A percentile compares a stretch with the other conserved stretches of the same genome.
phyloP scores from a whole-genome alignment of 2,888 invertebrate genomes.

The Agonopterix heracliana region DNA sequence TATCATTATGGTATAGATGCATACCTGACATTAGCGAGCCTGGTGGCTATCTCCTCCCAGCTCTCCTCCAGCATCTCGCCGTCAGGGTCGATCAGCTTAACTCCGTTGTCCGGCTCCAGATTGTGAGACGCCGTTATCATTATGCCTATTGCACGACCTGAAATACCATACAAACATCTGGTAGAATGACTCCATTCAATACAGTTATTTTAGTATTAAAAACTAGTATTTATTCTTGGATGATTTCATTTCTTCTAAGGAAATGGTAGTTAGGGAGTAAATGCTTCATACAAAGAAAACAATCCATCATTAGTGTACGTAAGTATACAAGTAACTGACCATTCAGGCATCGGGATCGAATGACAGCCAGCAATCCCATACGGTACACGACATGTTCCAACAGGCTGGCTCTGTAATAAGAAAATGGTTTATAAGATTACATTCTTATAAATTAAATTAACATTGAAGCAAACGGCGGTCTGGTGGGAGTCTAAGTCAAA shows the following conservation, averaged over 20 bases:
- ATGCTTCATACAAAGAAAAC: too few species aligned
- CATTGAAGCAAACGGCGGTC: too few species aligned
- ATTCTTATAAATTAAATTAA: not conserved
- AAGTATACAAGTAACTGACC: too few species aligned
- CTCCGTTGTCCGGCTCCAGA: conserved; percentile 96
- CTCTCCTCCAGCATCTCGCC: conserved; percentile 97
- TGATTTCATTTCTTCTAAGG: too few species aligned
- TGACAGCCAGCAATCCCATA: conserved; percentile 93
- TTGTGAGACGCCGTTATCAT: conserved; percentile 99
- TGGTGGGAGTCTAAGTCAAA: too few species aligned
- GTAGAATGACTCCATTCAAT: too few species aligned
- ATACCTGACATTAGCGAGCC: conserved; percentile 88
- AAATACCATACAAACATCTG: not conserved
- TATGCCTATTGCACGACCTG: conserved; percentile 89
- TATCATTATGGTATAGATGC: not conserved
- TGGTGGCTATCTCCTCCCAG: conserved; percentile 95
- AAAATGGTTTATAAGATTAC: not conserved
- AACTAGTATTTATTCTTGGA: too few species aligned
- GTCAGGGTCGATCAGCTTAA: conserved; percentile 95
- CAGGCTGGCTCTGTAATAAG: conserved; percentile 81
- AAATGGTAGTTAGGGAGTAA: too few species aligned
- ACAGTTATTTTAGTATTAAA: too few species aligned
- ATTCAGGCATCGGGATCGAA: conserved; percentile 88
- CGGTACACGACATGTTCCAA: conserved; percentile 95
- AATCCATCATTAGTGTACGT: too few species aligned